Evolutionary conservation across 2,113 vertebrate genomes (phyloP).

Genomic region (Potamarius usumacintae): DNA sequence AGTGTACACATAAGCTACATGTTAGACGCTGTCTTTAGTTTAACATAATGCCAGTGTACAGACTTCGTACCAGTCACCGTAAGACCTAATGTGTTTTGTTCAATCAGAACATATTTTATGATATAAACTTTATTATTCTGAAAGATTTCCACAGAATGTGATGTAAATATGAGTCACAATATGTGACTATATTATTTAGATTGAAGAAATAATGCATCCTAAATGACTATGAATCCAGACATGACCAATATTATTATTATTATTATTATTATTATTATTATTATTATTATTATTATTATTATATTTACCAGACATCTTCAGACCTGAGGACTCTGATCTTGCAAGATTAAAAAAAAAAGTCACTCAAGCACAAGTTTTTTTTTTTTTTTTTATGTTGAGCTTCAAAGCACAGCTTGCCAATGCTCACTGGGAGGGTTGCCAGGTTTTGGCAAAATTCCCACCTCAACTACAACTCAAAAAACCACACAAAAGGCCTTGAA

Average conservation of each 20-base stretch:
- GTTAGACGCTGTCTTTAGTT: background rate
- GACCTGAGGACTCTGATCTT: background rate
- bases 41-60: background rate
- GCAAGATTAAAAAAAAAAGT: background rate
- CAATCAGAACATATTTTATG: background rate
- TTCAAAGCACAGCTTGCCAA: background rate
- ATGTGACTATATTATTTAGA: background rate
- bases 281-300: too few relatives aligned
- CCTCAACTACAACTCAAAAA: background rate
- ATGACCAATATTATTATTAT: too few relatives aligned
- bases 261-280: too few relatives aligned
- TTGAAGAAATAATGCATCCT: background rate
- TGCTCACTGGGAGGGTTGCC: background rate
- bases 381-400: background rate
- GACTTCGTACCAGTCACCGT: background rate
- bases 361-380: background rate
- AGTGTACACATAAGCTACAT: too few relatives aligned
- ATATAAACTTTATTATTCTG: background rate
- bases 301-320: background rate
- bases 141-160: background rate
- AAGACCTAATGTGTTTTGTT: background rate
- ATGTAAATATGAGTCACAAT: too few relatives aligned
- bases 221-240: background rate
- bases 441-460: background rate
- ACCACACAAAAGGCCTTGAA: background rate